These are phyloP conservation scores for Orchestia grillus DNA, from an alignment of 1,140 invertebrate species.

Conservation along the genomic window DNA sequence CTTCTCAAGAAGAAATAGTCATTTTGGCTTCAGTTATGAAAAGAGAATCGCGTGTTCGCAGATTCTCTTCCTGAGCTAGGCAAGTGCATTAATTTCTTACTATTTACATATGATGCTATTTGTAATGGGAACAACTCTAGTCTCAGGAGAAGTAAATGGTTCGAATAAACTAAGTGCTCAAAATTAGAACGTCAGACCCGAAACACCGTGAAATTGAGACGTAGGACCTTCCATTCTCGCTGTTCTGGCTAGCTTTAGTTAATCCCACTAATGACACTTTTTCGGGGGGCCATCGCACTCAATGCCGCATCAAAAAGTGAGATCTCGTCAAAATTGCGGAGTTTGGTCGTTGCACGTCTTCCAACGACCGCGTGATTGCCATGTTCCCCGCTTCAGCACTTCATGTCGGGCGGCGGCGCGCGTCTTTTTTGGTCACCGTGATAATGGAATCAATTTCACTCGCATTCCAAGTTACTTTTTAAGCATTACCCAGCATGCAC, in stretches of 20 bases:
- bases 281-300: slow-evolving; percentile 7
- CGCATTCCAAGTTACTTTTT: neutral
- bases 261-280: slow-evolving; percentile 52
- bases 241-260: neutral
- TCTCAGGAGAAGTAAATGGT: neutral
- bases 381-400: slow-evolving; percentile 22
- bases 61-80: neutral
- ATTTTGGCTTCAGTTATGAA: neutral
- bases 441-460: slow-evolving; percentile 31
- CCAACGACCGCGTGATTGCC: slow-evolving; percentile 28
- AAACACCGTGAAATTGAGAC: neutral
- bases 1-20: neutral
- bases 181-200: neutral
- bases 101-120: neutral
- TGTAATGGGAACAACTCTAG: neutral
- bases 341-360: slow-evolving; percentile 43
- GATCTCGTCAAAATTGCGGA: slow-evolving; percentile 44
- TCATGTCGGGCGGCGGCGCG: neutral
- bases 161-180: neutral
- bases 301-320: slow-evolving; percentile 38
- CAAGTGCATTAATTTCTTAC: neutral
- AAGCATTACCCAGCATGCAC: neutral
- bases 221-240: slow-evolving; percentile 3
- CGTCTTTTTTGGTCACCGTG: neutral
- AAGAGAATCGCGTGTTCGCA: neutral